These are phyloP conservation scores for Oxytorus armatus DNA, from an alignment of 2,888 invertebrate genomes.

Conservation along the genomic window DNA sequence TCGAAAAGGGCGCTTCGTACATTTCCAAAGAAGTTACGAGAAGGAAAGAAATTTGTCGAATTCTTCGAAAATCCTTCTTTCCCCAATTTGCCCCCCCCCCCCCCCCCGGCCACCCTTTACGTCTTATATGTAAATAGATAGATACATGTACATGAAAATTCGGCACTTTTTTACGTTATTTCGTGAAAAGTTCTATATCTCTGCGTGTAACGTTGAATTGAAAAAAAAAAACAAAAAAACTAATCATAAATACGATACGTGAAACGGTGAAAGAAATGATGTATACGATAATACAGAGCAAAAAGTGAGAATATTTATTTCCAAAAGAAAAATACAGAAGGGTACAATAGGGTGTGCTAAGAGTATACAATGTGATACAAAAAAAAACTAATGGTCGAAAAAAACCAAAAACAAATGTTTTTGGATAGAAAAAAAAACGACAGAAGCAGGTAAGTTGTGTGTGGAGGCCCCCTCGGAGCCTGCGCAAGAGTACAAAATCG, in stretches of 20 bases:
- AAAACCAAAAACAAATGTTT: slow-evolving; percentile 48
- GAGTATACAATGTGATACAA: slow-evolving; percentile 33
- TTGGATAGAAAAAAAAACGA: slow-evolving; percentile 40
- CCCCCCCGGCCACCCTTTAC: not conserved
- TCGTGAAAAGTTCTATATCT: slow-evolving; percentile 18
- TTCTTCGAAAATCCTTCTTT: not conserved
- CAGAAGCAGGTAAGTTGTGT: slow-evolving; percentile 72
- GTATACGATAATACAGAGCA: not conserved
- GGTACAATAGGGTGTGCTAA: slow-evolving; percentile 64
- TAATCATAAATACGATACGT: not conserved
- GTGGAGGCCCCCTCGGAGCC: slow-evolving; percentile 81
- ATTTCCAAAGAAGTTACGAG: not conserved
- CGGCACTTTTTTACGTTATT: slow-evolving; percentile 58
- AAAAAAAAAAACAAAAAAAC: slow-evolving; percentile 2
- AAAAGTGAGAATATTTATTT: slow-evolving; percentile 20
- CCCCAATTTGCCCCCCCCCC: not conserved
- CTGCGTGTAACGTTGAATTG: slow-evolving; percentile 8
- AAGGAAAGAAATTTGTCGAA: slow-evolving; percentile 2
- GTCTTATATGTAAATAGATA: not conserved
- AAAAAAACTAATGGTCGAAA: slow-evolving; percentile 49
- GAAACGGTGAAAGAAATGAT: not conserved
- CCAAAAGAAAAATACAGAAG: slow-evolving; percentile 46
- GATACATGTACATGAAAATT: slow-evolving; percentile 18
- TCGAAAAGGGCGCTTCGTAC: not conserved
- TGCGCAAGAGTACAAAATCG: slow-evolving; percentile 76